Evolutionary conservation across 2,888 invertebrate genomes (phyloP), one percentile per base, ranked within the genome.

Genomic region (Volucella inflata): DNA sequence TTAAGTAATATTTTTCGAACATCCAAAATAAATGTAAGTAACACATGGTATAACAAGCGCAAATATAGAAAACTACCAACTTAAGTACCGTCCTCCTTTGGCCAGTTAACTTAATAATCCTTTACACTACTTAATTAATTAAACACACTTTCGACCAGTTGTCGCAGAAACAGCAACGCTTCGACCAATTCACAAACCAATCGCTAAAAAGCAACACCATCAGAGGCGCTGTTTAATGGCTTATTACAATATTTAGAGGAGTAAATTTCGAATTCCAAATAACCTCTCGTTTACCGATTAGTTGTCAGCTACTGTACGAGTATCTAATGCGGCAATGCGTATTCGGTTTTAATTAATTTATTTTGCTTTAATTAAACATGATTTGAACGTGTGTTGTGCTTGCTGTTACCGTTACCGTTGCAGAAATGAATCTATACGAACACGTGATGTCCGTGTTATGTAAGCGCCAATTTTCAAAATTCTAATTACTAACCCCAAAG

Each of bases 311-410:
- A 36, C 36, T 59, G 42, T 57, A 53, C 21, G 36, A 8, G 38
- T 30, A 30, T 30, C 12, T 44, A 67, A 53, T 72, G 72, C 77
- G 55, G 65, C 53, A 79, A 79, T 59, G 65, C 50, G 50, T 51
- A 30, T 79, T 75, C 38, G 70, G 75, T 70, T 78, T 74, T 74
- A 83, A 79, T 79, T 79, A 79, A 79, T 84, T 79, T 84, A 83
- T 74, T 83, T 74, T 70, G 57, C 57, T 51, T 40, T 68, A 83
- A 79, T 78, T 75, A 79, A 65, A 78, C 83, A 77, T 67, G 78
- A 68, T 51, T 65, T 62, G 51, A 55, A 36, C 46, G 74, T 60
- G 48, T 57, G 74, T 38, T 36, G 36, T 40, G 8, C 12, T n/a
- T 46, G n/a, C 21, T 55, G 65, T 11, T 17, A 14, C 46, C 12